Conservation (phyloP, 1,140 invertebrate species). For the Drosophila orena region DNA sequence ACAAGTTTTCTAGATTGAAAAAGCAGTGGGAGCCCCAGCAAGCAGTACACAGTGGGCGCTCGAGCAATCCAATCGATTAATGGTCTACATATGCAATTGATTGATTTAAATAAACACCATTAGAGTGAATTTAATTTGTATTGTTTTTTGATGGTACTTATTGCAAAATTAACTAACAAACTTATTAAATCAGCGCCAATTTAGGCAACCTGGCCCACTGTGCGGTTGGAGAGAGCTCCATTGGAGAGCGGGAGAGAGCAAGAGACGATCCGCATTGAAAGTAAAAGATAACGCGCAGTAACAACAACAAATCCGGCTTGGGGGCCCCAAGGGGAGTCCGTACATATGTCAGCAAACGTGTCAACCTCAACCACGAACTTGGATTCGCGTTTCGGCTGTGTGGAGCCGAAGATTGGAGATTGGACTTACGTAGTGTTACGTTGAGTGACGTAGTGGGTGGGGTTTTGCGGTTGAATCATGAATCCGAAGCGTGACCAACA, state of each 20-base stretch:
- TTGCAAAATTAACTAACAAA: too few relatives aligned
- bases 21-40: conserved; percentile 32
- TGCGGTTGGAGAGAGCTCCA: conserved; percentile 10
- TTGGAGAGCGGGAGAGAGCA: conserved; percentile 11
- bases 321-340: background rate
- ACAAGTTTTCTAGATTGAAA: conserved; percentile 68
- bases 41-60: conserved; percentile 28
- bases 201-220: background rate
- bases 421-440: conserved; percentile 20
- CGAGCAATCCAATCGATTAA: background rate
- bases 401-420: conserved; percentile 20
- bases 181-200: background rate
- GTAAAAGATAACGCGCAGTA: conserved; percentile 80
- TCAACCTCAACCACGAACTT: conserved; percentile 55
- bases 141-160: background rate
- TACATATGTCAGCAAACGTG: conserved; percentile 59
- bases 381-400: conserved; percentile 39
- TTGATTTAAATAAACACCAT: background rate
- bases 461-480: conserved; percentile 48
- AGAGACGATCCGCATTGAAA: conserved; percentile 68
- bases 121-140: background rate
- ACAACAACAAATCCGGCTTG: conserved; percentile 36
- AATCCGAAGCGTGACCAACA: conserved; percentile 50
- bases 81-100: background rate
- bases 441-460: conserved; percentile 42